These are phyloP conservation scores for Germaria angustata DNA, from an alignment of 2,888 invertebrate genomes.

Conservation along the genomic window DNA sequence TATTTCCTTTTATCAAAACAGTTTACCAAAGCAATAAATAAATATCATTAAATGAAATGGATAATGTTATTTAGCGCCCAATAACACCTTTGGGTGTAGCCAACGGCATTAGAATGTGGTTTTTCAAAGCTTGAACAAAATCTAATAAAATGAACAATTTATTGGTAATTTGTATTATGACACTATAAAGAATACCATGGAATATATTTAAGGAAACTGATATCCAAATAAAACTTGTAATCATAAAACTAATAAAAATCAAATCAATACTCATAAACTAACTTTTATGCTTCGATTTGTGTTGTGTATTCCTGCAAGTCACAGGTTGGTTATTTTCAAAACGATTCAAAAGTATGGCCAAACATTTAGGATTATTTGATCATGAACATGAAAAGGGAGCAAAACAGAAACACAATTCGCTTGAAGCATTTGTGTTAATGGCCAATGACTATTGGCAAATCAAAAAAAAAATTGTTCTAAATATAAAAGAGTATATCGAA, in stretches of 20 bases:
- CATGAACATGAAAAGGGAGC: not conserved
- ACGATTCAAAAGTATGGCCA: not conserved
- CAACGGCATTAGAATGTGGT: not conserved
- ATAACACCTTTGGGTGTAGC: constrained; percentile 35
- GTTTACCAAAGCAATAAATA: not conserved
- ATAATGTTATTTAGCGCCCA: constrained; percentile 25
- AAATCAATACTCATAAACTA: constrained; percentile 16
- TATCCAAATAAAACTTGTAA: not conserved
- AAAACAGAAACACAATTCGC: not conserved
- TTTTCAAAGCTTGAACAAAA: constrained; percentile 11
- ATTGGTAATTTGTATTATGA: constrained; percentile 4
- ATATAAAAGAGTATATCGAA: not conserved
- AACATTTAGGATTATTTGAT: not conserved
- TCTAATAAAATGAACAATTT: constrained; percentile 14
- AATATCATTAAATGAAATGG: constrained; percentile 13
- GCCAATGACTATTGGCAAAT: constrained; percentile 4
- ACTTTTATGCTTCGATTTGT: not conserved
- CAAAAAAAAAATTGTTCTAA: not conserved
- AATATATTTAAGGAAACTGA: not conserved
- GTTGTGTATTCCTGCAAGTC: too few species aligned
- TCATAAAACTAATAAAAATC: constrained; percentile 17
- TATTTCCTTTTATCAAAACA: not conserved
- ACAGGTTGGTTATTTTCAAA: not conserved
- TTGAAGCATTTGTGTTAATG: not conserved
- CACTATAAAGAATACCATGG: not conserved